Conservation (phyloP, 1,140 invertebrate species). For the Cherax quadricarinatus region DNA sequence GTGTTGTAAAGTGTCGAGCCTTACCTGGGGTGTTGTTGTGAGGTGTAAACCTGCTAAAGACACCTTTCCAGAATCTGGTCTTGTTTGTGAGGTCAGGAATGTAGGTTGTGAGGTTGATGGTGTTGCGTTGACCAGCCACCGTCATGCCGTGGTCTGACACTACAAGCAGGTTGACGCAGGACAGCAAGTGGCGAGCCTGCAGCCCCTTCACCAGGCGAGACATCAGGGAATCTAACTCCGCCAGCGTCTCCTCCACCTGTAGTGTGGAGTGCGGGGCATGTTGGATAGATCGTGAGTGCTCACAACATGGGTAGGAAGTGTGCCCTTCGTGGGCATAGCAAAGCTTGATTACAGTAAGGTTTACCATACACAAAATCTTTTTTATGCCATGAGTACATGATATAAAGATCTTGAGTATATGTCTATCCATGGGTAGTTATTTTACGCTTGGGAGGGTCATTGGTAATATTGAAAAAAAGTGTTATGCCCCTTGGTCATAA, state of each 20-base stretch:
- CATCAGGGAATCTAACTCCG: not conserved
- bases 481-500: no score
- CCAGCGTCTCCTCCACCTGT: conserved; percentile 20
- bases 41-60: conserved; percentile 53
- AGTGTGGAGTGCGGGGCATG: not conserved
- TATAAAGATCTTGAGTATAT: no score
- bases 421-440: no score
- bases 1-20: not conserved
- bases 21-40: conserved; percentile 47
- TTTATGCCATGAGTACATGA: no score
- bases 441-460: no score
- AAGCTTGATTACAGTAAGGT: no score
- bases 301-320: not conserved
- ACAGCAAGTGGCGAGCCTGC: not conserved
- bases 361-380: no score
- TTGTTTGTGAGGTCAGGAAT: conserved; percentile 34
- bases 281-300: not conserved
- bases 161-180: conserved; percentile 48
- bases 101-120: conserved; percentile 28
- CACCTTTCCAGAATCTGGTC: conserved; percentile 63
- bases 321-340: no score
- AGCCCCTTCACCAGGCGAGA: conserved; percentile 22
- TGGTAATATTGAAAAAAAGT: no score
- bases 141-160: conserved; percentile 54
- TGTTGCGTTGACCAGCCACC: conserved; percentile 17